Conservation (phyloP, 2,797 vertebrate genomes). For the Microcaecilia unicolor region DNA sequence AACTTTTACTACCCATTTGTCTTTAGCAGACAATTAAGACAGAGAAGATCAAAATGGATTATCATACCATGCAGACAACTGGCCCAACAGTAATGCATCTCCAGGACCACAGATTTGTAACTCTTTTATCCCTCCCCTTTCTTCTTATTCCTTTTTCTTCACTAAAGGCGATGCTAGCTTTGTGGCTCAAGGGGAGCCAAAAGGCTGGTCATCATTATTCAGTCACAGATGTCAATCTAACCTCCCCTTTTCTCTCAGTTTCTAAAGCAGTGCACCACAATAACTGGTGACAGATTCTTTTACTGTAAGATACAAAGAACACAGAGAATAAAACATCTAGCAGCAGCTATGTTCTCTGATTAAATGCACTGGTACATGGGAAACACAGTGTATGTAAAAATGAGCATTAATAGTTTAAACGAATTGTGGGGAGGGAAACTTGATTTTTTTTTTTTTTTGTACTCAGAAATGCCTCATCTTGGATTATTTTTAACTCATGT, state of each 20-base stretch:
- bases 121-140: constrained; percentile 76
- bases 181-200: constrained; percentile 84
- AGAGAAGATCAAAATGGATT: constrained; percentile 82
- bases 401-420: constrained; percentile 56
- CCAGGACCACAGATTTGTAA: constrained; percentile 69
- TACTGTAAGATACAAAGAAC: constrained; percentile 79
- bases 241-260: constrained; percentile 64
- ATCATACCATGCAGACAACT: constrained; percentile 77
- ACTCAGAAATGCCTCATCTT: constrained; percentile 38
- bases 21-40: constrained; percentile 82
- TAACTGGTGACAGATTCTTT: constrained; percentile 80
- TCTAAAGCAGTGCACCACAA: constrained; percentile 74
- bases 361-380: constrained; percentile 61
- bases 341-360: constrained; percentile 59
- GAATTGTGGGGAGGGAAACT: constrained; percentile 35
- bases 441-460: not conserved
- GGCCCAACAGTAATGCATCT: constrained; percentile 78
- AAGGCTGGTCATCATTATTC: constrained; percentile 84
- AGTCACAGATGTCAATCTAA: constrained; percentile 79
- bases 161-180: constrained; percentile 72
- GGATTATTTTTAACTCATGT: constrained; percentile 49
- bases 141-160: constrained; percentile 74
- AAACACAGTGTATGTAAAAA: constrained; percentile 66
- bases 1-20: constrained; percentile 72
- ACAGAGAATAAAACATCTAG: constrained; percentile 77